Evolutionary conservation across 2,113 vertebrate genomes (phyloP).

Genomic region (Junco hyemalis): DNA sequence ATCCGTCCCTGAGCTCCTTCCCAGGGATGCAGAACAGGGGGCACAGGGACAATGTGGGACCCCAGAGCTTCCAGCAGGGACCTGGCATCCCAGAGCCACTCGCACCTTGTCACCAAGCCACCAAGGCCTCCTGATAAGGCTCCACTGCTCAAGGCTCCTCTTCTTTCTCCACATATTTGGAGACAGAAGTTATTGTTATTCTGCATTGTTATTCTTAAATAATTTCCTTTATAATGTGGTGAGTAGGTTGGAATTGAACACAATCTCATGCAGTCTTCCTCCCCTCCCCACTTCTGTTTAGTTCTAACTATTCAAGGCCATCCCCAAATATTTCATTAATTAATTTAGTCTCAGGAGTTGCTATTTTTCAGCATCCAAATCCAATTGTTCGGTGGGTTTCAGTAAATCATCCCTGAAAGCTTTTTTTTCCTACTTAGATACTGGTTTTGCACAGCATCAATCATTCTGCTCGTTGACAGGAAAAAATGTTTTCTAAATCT

Average conservation of each 20-base stretch:
- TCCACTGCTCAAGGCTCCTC: background rate
- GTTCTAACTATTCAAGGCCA: background rate
- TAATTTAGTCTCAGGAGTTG: background rate
- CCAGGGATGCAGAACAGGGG: background rate
- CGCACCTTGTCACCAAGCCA: background rate
- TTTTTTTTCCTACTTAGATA: background rate
- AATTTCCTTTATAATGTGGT: background rate
- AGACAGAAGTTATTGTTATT: no score
- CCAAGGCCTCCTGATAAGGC: background rate
- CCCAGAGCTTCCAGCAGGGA: background rate
- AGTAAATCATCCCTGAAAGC: slow-evolving; percentile 51
- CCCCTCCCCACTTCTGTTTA: background rate
- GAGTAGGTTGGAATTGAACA: background rate
- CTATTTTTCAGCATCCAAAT: background rate
- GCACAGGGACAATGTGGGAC: no score
- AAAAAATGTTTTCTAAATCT: slow-evolving; percentile 54
- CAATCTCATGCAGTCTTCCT: background rate
- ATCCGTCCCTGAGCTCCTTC: background rate
- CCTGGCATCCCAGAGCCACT: background rate
- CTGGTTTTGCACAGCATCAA: slow-evolving; percentile 49
- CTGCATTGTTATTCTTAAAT: background rate
- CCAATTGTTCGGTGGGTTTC: background rate
- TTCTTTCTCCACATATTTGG: background rate
- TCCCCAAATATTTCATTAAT: slow-evolving; percentile 27
- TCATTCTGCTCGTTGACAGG: slow-evolving; percentile 43